Evolutionary conservation across 2,797 vertebrate species (phyloP).

Genomic region (Tapirus indicus): DNA sequence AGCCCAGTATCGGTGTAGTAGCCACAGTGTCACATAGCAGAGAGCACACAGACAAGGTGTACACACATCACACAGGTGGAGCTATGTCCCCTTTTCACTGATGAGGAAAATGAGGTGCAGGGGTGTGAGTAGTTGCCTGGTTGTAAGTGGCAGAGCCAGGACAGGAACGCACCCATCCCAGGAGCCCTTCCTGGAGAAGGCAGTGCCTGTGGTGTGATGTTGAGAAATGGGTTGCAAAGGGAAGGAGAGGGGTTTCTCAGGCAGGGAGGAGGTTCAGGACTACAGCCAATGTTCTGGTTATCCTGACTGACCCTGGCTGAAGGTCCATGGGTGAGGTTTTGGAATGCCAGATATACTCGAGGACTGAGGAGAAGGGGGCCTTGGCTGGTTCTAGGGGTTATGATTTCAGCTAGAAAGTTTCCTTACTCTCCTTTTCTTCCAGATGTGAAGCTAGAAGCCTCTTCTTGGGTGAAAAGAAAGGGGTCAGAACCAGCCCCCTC

Average conservation of each 20-base stretch:
- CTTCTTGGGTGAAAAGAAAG: neutral
- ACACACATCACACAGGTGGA: neutral
- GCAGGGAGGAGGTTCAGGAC: neutral
- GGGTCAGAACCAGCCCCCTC: neutral
- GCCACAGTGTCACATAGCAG: neutral
- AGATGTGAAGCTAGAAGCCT: neutral
- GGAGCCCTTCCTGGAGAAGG: conserved; percentile 47
- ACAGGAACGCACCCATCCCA: neutral
- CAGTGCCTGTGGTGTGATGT: neutral
- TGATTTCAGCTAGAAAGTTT: neutral
- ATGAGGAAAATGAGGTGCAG: neutral
- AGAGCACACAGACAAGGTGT: neutral
- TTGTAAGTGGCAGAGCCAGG: neutral
- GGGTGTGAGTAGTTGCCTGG: neutral
- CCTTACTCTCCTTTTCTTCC: neutral
- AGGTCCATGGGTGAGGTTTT: neutral
- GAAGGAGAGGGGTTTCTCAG: neutral
- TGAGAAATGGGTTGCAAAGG: neutral
- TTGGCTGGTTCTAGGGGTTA: neutral
- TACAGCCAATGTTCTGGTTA: neutral
- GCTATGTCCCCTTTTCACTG: neutral
- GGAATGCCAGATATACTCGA: neutral
- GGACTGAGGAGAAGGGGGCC: neutral
- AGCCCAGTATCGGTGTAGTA: neutral
- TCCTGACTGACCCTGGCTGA: neutral